Percentiles rank a stretch among this genome's conserved stretches.
Conservation (phyloP, 1,140 invertebrate species). For the Orchestia grillus region DNA sequence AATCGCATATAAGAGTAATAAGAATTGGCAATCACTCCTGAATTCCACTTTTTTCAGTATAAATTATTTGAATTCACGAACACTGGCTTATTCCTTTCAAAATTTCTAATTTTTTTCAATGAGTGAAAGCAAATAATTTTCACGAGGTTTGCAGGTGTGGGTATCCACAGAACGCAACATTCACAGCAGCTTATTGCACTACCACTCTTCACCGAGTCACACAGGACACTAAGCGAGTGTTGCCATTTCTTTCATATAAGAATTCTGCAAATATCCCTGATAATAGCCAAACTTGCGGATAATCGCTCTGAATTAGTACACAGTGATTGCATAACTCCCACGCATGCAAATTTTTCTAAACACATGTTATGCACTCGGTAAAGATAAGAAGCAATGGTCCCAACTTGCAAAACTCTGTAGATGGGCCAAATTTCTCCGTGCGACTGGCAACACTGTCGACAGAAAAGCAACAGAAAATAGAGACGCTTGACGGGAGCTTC, state of each 20-base stretch:
- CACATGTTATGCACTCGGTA: not conserved
- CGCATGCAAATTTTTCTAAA: not conserved
- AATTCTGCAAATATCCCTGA: not conserved
- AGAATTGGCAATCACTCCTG: not conserved
- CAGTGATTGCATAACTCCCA: not conserved
- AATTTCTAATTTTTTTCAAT: not conserved
- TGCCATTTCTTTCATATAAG: not conserved
- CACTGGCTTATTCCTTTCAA: not conserved
- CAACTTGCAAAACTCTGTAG: not conserved
- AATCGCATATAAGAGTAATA: not conserved
- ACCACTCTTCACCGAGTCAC: slow-evolving; percentile 15
- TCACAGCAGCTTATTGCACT: not conserved
- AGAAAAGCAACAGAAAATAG: not conserved
- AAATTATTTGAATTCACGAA: not conserved
- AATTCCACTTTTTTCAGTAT: not conserved
- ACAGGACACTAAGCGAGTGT: not conserved
- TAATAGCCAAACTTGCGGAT: not conserved
- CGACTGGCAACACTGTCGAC: not conserved
- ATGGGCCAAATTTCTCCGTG: not conserved
- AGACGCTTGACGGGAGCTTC: not conserved
- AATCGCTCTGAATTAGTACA: not conserved
- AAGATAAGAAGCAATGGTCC: not conserved
- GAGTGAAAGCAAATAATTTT: not conserved
- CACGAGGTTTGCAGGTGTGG: not conserved
- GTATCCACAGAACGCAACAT: slow-evolving; percentile 20